phyloP scores from a whole-genome alignment of 2,888 invertebrate species.

The Volucella inanis region DNA sequence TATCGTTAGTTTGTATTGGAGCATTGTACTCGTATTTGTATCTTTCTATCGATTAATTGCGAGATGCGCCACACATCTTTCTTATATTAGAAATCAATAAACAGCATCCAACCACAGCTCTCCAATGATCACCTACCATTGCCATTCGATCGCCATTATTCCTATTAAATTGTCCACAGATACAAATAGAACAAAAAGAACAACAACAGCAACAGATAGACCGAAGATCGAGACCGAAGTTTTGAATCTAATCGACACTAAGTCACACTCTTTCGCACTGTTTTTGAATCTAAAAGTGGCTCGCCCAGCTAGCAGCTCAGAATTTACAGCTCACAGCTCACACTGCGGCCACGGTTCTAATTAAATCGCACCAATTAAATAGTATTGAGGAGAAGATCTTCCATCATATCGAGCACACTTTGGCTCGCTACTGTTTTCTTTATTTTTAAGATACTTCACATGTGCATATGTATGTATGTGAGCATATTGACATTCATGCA shows the following conservation, averaged over 20 bases:
- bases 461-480: too few relatives aligned
- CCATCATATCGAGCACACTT: conserved; percentile 56
- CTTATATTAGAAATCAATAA: conserved; percentile 70
- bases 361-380: conserved; percentile 83
- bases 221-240: conserved; percentile 68
- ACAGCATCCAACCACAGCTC: conserved; percentile 5
- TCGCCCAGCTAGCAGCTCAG: too few relatives aligned
- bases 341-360: conserved; percentile 80
- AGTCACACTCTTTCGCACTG: conserved; percentile 70
- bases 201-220: conserved; percentile 23
- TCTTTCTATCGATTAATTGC: conserved; percentile 69
- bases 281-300: neutral
- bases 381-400: conserved; percentile 73
- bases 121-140: conserved; percentile 45
- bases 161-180: neutral
- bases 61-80: conserved; percentile 44
- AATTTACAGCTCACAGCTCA: neutral
- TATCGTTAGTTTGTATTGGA: neutral
- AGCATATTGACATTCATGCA: conserved; percentile 43
- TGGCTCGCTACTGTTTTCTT: neutral
- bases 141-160: neutral
- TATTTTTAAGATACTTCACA: too few relatives aligned
- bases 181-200: conserved; percentile 11
- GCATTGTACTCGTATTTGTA: conserved; percentile 18
- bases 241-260: conserved; percentile 73